Evolutionary conservation across 2,888 invertebrate genomes (phyloP).

Genomic region (Apamea monoglypha): DNA sequence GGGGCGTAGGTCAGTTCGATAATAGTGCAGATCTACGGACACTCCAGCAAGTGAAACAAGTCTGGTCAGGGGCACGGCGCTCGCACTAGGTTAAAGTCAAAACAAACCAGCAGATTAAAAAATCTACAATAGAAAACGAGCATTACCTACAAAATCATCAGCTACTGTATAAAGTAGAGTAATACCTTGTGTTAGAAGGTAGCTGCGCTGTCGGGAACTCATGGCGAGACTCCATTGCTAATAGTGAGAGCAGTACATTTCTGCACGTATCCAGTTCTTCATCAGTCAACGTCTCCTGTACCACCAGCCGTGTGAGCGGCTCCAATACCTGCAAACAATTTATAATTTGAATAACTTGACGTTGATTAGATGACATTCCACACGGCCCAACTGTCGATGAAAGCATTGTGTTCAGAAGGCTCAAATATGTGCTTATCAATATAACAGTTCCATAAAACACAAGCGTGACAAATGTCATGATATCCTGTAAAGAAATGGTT

Average conservation of each 20-base stretch:
- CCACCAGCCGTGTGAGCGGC: conserved; percentile 94
- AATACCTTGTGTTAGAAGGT: conserved; percentile 90
- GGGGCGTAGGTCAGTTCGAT: neutral
- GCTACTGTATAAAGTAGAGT: neutral
- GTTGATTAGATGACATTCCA: neutral
- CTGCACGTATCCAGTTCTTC: conserved; percentile 96
- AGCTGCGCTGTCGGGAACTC: conserved; percentile 94
- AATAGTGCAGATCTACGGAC: no score
- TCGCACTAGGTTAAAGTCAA: neutral
- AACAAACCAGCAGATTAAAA: neutral
- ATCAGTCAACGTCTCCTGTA: conserved; percentile 95
- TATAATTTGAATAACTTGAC: neutral
- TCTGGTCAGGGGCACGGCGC: neutral
- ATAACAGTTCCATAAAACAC: neutral
- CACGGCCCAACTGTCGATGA: neutral
- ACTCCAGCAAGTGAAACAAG: neutral
- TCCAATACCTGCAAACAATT: conserved; percentile 92
- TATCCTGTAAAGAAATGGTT: neutral
- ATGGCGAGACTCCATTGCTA: conserved; percentile 95
- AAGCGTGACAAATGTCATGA: neutral
- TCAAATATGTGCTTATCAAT: neutral
- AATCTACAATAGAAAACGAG: neutral
- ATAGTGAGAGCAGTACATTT: conserved; percentile 94
- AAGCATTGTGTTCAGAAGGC: neutral
- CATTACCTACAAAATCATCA: neutral